phyloP scores from a whole-genome alignment of 2,797 vertebrate genomes.

The Alfaro cultratus region DNA sequence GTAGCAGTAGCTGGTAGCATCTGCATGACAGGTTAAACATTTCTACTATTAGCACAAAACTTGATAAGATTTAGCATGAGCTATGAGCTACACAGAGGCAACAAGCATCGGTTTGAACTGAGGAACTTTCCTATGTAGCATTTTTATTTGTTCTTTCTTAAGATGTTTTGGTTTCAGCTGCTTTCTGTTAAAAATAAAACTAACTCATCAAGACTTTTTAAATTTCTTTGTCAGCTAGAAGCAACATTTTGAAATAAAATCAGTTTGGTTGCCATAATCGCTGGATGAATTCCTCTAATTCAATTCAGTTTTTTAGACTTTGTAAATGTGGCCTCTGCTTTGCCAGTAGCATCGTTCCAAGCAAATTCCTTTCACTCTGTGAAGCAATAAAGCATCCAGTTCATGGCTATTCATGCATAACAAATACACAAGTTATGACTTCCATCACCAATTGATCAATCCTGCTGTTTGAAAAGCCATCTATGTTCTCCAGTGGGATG shows the following conservation, averaged over 20 bases:
- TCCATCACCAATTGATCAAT: background rate
- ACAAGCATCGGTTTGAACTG: conserved; percentile 28
- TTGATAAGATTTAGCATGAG: conserved; percentile 73
- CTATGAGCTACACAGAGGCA: conserved; percentile 29
- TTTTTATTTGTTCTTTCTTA: conserved; percentile 20
- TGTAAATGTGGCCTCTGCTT: conserved; percentile 44
- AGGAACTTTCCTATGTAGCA: conserved; percentile 64
- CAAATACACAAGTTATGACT: background rate
- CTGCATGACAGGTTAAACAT: conserved; percentile 68
- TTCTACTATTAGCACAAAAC: conserved; percentile 61
- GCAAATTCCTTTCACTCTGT: conserved; percentile 48
- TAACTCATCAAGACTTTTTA: background rate
- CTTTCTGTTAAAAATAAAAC: background rate
- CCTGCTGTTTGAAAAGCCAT: background rate
- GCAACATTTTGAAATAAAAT: background rate
- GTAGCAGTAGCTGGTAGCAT: conserved; percentile 82
- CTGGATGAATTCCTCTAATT: background rate
- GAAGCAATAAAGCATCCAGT: conserved; percentile 76
- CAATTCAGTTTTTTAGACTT: background rate
- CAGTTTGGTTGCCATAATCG: background rate
- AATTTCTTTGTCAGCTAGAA: background rate
- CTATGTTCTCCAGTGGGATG: background rate
- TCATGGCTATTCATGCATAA: conserved; percentile 13
- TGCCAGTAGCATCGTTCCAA: conserved; percentile 58
- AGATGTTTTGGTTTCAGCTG: background rate